phyloP scores from a whole-genome alignment of 2,113 vertebrate genomes.

The Engraulis encrasicolus region DNA sequence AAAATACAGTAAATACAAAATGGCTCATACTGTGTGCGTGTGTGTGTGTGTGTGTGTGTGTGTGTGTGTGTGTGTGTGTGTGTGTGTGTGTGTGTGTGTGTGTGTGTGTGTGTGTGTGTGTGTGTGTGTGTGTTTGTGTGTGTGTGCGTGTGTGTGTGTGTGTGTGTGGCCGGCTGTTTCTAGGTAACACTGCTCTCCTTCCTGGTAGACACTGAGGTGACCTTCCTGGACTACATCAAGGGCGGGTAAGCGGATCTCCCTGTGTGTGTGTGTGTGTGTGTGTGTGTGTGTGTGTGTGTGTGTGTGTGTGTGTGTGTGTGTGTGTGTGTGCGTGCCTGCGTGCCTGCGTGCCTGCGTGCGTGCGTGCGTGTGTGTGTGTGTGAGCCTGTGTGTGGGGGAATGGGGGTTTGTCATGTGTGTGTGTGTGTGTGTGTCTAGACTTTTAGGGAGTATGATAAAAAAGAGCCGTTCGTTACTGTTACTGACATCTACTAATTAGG shows the following conservation, averaged over 20 bases:
- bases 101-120: constrained; percentile 6
- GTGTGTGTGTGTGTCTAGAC: neutral
- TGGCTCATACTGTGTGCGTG: too few relatives aligned
- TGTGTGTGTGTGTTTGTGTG: too few relatives aligned
- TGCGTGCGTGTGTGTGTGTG: neutral
- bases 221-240: constrained; percentile 99
- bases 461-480: neutral
- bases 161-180: constrained; percentile 34
- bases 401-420: neutral
- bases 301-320: neutral
- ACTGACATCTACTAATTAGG: neutral
- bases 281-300: neutral
- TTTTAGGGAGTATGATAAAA: neutral
- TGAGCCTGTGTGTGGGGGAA: neutral
- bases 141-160: neutral
- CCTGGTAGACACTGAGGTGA: constrained; percentile 95
- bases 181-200: constrained; percentile 98
- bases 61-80: too few relatives aligned
- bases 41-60: too few relatives aligned
- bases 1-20: too few relatives aligned
- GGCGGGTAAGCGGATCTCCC: constrained; percentile 86
- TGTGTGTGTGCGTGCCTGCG: neutral
- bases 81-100: too few relatives aligned
- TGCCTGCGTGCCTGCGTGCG: neutral
- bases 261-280: constrained; percentile 36